Base-by-base conservation (phyloP, 2,797 vertebrate species). In the Phalloptychus januarius region DNA sequence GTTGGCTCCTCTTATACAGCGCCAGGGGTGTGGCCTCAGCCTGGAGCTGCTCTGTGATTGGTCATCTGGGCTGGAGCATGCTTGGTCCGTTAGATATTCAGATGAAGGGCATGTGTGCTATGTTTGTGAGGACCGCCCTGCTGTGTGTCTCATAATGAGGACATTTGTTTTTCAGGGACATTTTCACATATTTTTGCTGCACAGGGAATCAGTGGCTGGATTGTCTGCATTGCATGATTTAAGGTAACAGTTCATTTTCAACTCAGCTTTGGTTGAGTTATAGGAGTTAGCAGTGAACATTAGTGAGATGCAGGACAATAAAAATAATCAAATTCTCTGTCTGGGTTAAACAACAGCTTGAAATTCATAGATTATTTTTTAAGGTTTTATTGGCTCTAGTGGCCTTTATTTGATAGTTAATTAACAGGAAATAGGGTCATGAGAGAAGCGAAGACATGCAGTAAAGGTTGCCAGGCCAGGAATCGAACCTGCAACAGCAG, bases 11-110 rank as follows among this genome's bases (percentile, higher is more conserved):
- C 33, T 56, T 79, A 69, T 81, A 52, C 3, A 2, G 1, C 0
- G 28, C 0, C 11, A 54, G 33, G 74, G 77, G 77, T 7, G 74
- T 67, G 0, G 77, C 70, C 52, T 76, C 0, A 0, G 28, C 15
- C 54, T 28, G 15, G 38, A 45, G 36, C 28, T 4, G 12, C n/a
- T 11, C 70, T 45, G 31, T 72, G 79, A 23, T 81, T 79, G 83
- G 83, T 52, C 25, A 48, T 58, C 6, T 3, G 20, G 7, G 73
- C 18, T 45, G 44, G 18, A 23, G n/a, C n/a, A 25, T 33, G 36
- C 45, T 63, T 8, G 71, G 50, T 4, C 20, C 5, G 2, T 31
- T 42, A 7, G 75, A 23, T 20, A 36, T 38, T 0, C 11, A 73
- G 71, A 40, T 42, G 28, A 38, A 33, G 56, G 28, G 2, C 52